Percentiles rank a stretch among this genome's conserved stretches.
Evolutionary conservation across 92 coral and sea anemone genomes (phyloP).

Genomic region (Palythoa heliodiscus): DNA sequence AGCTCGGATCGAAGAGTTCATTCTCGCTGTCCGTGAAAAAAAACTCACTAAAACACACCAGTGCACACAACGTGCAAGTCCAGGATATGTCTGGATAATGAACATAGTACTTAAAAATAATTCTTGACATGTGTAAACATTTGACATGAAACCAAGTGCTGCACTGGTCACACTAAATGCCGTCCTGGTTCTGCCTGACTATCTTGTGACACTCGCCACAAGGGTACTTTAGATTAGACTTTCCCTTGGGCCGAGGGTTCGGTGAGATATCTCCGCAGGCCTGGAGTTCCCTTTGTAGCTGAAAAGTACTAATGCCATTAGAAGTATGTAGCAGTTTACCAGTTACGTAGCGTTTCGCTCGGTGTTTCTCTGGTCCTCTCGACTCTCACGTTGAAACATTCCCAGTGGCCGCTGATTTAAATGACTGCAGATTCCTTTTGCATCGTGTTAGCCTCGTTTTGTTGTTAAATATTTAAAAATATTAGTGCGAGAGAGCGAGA

Average conservation of each 20-base stretch:
- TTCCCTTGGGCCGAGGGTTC: conserved; percentile 6
- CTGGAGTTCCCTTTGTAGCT: conserved; percentile 27
- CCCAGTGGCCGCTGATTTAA: too few relatives aligned
- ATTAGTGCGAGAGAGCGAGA: too few relatives aligned
- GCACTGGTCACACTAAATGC: too few relatives aligned
- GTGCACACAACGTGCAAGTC: background rate
- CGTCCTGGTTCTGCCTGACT: too few relatives aligned
- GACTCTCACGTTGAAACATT: too few relatives aligned
- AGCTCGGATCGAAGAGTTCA: background rate
- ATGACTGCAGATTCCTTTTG: too few relatives aligned
- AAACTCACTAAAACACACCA: background rate
- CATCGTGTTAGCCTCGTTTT: too few relatives aligned
- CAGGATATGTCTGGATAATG: background rate
- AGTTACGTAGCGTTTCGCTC: conserved; percentile 39
- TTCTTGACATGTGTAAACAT: background rate
- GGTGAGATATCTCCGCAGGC: conserved; percentile 29
- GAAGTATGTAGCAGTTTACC: conserved; percentile 23
- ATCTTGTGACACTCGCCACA: conserved; percentile 21
- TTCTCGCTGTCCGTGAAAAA: too few relatives aligned
- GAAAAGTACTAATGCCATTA: background rate
- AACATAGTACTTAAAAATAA: conserved; percentile 5
- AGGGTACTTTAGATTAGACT: conserved; percentile 16
- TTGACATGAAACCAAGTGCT: conserved; percentile 12
- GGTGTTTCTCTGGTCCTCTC: conserved; percentile 36
- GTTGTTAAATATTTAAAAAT: too few relatives aligned